These are phyloP conservation scores for Dipus sagitta DNA, from an alignment of 2,797 vertebrate genomes.

Conservation along the genomic window DNA sequence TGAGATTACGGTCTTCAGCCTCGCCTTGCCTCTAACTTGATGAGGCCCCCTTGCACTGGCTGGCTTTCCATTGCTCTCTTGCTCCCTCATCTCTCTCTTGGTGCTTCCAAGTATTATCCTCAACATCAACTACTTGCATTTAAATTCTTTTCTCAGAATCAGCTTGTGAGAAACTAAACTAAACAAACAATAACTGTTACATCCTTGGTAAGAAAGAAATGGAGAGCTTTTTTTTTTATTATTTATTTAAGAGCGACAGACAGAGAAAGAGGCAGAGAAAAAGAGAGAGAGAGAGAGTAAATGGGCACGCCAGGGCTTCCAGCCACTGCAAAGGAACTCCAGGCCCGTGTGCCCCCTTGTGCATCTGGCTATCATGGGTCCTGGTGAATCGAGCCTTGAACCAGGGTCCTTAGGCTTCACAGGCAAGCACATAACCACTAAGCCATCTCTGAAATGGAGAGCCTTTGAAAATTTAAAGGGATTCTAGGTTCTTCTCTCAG, in stretches of 20 bases:
- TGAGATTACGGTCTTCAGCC: background rate
- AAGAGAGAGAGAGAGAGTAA: no score
- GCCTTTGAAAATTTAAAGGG: background rate
- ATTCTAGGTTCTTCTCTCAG: background rate
- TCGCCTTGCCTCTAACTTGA: background rate
- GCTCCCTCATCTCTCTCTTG: background rate
- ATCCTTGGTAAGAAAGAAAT: background rate
- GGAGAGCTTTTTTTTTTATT: background rate
- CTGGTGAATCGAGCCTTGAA: no score
- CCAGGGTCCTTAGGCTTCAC: no score
- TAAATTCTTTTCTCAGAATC: slow-evolving; percentile 16
- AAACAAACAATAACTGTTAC: background rate
- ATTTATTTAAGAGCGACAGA: no score
- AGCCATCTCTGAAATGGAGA: no score
- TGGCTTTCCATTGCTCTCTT: background rate
- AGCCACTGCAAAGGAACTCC: no score
- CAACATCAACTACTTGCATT: background rate
- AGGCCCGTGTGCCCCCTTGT: no score
- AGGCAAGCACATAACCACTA: no score
- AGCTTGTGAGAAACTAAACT: background rate
- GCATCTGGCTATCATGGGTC: no score
- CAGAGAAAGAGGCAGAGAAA: no score
- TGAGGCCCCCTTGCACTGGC: fast-evolving
- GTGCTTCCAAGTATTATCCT: background rate
- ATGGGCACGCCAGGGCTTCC: no score